Base-by-base conservation (phyloP, 2,113 vertebrate species). In the Serinus canaria region DNA sequence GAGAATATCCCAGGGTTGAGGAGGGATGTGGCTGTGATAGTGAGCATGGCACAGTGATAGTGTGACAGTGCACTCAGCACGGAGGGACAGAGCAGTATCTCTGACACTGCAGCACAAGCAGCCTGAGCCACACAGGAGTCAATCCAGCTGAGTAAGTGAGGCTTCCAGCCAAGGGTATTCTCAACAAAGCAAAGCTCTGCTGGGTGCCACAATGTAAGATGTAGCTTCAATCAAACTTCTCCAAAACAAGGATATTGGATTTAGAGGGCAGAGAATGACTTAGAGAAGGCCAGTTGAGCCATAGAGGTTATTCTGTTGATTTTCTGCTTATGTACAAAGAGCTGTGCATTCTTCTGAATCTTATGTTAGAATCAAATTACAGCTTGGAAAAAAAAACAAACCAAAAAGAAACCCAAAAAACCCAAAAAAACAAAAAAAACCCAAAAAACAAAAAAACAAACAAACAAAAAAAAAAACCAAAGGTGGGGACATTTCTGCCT, bases 91-190 rank as follows among this genome's bases (percentile, higher is more conserved):
- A 27, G 52, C 33, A 78, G 47, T 63, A 62, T 74, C 1, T 4
- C 72, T 88, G 75, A 41, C 27, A 35, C 58, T 49, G 64, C 83
- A 75, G 77, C 49, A 66, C 43, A 27, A 87, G 69, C 52, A 56
- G 41, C 35, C 49, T 72, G 66, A 75, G 74, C 31, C 41, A 59
- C 25, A 67, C 31, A 72, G 63, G 59, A 90, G 35, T 37, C 47
- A 82, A 84, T 69, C 35, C 62, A 91, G 66, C 89, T 79, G 89
- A 93, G 50, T 74, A 80, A 83, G 69, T 41, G 66, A 94, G 86
- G 62, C 60, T 92, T 91, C 77, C 53, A 92, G 91, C 91, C 91
- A 94, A 44, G n/a, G 52, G 14, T 70, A 37, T 68, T 91, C 62
- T 75, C 55, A 58, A 44, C 75, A 77, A 83, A 94, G 64, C 68